Conservation (phyloP, 2,888 invertebrate genomes). For the Monoplex corrugatus region DNA sequence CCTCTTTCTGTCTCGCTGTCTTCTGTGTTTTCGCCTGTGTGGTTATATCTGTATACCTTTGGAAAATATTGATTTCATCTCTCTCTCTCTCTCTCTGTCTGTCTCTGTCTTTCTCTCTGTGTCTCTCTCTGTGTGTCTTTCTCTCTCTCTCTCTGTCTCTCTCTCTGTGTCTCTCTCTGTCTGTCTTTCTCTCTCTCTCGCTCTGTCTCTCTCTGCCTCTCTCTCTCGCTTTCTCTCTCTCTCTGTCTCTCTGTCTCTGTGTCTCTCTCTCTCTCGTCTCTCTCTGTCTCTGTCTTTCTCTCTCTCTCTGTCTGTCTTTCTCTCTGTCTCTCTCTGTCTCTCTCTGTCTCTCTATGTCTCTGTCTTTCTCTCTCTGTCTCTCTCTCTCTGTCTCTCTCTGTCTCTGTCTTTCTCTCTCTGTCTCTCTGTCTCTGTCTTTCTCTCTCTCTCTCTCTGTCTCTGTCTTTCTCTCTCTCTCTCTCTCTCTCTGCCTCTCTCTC, state of each 20-base stretch:
- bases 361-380: background rate
- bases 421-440: background rate
- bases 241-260: background rate
- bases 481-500: background rate
- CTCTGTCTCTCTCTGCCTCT: constrained; percentile 5
- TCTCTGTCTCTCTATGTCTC: background rate
- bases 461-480: background rate
- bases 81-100: too few relatives aligned
- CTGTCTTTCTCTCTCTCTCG: background rate
- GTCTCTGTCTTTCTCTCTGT: too few relatives aligned
- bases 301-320: background rate
- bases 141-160: too few relatives aligned
- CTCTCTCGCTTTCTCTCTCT: constrained; percentile 16
- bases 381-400: too few relatives aligned
- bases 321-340: background rate
- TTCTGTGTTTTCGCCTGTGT: too few relatives aligned
- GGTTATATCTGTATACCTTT: too few relatives aligned
- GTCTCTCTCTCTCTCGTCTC: background rate
- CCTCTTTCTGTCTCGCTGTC: too few relatives aligned
- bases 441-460: background rate
- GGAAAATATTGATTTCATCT: too few relatives aligned
- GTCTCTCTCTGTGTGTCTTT: too few relatives aligned
- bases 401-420: background rate
- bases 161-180: background rate
- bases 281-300: background rate